Evolutionary conservation across 64 coral and sea anemone genomes (phyloP).

Genomic region (Hydrozoanthus tunicans): DNA sequence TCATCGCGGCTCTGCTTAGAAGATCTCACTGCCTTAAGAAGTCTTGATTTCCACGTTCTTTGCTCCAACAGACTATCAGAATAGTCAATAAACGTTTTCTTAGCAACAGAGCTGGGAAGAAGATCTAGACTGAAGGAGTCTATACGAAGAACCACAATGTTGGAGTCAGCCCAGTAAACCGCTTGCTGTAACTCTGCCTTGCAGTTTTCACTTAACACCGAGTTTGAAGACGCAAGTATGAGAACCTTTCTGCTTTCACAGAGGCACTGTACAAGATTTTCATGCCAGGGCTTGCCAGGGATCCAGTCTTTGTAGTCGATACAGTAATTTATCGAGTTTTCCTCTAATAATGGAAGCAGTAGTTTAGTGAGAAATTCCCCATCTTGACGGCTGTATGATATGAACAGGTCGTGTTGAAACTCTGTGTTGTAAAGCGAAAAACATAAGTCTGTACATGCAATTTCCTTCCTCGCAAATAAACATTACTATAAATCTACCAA

Average conservation of each 20-base stretch:
- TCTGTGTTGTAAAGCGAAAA: not conserved
- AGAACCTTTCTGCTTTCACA: conserved; percentile 27
- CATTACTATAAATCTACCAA: too few species aligned
- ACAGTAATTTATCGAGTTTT: conserved; percentile 39
- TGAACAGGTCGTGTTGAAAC: conserved; percentile 44
- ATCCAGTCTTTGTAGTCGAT: conserved; percentile 60
- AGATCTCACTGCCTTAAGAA: conserved; percentile 2
- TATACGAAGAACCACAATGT: conserved; percentile 39
- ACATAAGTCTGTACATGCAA: too few species aligned
- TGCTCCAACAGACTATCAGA: conserved; percentile 20
- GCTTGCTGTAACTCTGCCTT: conserved; percentile 47
- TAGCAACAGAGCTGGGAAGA: conserved; percentile 27
- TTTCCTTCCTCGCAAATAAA: too few species aligned
- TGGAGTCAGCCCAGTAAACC: conserved; percentile 32
- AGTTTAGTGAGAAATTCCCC: conserved; percentile 20
- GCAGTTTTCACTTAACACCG: conserved; percentile 27
- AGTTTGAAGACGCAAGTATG: conserved; percentile 20
- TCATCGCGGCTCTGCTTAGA: not conserved
- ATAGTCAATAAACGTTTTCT: conserved; percentile 53
- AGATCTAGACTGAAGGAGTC: conserved; percentile 23
- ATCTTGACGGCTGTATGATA: conserved; percentile 59
- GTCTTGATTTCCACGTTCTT: not conserved
- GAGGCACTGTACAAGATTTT: conserved; percentile 49
- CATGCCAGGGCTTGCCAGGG: conserved; percentile 47
- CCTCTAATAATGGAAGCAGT: conserved; percentile 20